A percentile compares a stretch with the other conserved stretches of the same genome.
Conservation (phyloP, 1,140 invertebrate species). For the Cyrtorhinus lividipennis region DNA sequence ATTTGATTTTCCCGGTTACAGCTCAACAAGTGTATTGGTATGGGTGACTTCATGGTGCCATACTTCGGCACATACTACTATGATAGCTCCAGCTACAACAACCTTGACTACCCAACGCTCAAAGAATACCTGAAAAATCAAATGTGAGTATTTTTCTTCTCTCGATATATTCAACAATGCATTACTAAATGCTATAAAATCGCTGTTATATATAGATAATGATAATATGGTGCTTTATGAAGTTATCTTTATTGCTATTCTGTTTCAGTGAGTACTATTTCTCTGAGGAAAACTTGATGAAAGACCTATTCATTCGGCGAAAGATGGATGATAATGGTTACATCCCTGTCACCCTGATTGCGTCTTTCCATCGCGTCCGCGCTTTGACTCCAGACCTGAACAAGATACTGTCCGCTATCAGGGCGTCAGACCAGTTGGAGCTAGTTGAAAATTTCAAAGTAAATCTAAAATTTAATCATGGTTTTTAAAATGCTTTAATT, state of each 20-base stretch:
- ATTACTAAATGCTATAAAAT: not conserved
- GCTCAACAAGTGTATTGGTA: constrained; percentile 31
- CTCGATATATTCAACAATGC: not conserved
- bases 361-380: constrained; percentile 88
- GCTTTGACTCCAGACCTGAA: constrained; percentile 69
- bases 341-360: constrained; percentile 81
- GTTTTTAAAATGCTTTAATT: too few relatives aligned
- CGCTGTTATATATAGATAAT: not conserved
- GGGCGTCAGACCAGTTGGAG: constrained; percentile 68
- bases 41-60: constrained; percentile 39
- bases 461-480: constrained; percentile 18
- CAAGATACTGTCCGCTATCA: constrained; percentile 66
- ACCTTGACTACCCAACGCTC: constrained; percentile 39
- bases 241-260: constrained; percentile 7
- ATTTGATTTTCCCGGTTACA: too few relatives aligned
- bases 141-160: constrained; percentile 70
- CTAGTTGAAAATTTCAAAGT: constrained; percentile 62
- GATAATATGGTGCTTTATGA: not conserved
- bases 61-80: constrained; percentile 47
- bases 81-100: constrained; percentile 36
- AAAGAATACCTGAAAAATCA: constrained; percentile 70
- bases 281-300: constrained; percentile 87
- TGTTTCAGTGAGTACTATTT: constrained; percentile 95
- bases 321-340: constrained; percentile 94
- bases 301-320: constrained; percentile 89